Base-by-base conservation (phyloP, 1,140 invertebrate species). In the Hylyphantes graminicola region DNA sequence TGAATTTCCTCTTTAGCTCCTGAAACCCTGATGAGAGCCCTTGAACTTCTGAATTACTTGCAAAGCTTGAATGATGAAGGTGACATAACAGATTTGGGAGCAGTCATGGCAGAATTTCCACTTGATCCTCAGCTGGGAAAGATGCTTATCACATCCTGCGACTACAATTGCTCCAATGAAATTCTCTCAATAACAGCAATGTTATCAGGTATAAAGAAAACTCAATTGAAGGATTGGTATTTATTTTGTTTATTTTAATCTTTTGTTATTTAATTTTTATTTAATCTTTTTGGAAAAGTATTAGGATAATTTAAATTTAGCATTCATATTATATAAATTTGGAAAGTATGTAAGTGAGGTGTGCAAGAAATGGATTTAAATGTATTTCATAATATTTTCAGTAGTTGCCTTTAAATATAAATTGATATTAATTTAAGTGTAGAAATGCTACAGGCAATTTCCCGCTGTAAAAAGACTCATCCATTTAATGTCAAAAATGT, bases 31-130 rank as follows among this genome's bases (percentile, higher is more conserved):
- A 99, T 99, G 98, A 91, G 98, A 89, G 98, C 98, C 3, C 90
- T 99, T 76, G 98, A 99, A 91, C 91, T 99, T 74, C 91, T 99
- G 11, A 99, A 99, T 91, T 99, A 99, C 90, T 91, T 99, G 75
- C 96, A 96, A 7, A 97, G 96, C 0, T 91, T 99, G 19, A 98
- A 99, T 88, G 98, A 99, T 90, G 97, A 99, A 90, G 91, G 97
- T 70, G 97, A 98, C 89, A 90, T 98, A 67, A 98, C 97, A 0
- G 96, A 98, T 89, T 90, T 98, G 59, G 97, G 97, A n/a, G 96
- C 97, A 0, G 95, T 99, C 85, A 99, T 99, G 98, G 98, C 98
- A 0, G 98, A 99, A 91, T 99, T 99, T 89, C 98, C 98, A 0
- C 90, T 99, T 8, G 98, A 99, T 93, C 98, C 98, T 4, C 98